phyloP scores from a whole-genome alignment of 2,797 vertebrate species.

The Tympanoctomys barrerae region DNA sequence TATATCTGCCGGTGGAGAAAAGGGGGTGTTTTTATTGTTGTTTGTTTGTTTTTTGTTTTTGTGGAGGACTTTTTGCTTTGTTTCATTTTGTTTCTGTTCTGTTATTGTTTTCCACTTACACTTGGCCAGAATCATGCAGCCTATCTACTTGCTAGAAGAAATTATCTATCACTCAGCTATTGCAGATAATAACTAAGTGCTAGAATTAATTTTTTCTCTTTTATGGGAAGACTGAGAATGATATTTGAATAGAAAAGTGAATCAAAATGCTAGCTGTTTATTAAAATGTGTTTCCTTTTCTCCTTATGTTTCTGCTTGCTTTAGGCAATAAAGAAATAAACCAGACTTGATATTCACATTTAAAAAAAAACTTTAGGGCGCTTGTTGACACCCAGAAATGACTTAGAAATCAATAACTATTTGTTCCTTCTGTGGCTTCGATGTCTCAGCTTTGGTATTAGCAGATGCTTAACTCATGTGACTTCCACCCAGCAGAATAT shows the following conservation, averaged over 20 bases:
- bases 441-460: slow-evolving; percentile 20
- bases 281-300: slow-evolving; percentile 13
- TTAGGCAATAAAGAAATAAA: slow-evolving; percentile 49
- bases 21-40: too few species aligned
- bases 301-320: not conserved
- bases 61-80: not conserved
- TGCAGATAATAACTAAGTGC: not conserved
- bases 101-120: not conserved
- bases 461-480: not conserved
- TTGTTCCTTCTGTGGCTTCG: slow-evolving; percentile 31
- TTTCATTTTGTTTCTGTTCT: not conserved
- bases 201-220: not conserved
- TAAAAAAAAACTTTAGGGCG: not conserved
- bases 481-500: not conserved
- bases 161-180: not conserved
- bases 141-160: not conserved
- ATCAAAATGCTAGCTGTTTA: slow-evolving; percentile 26
- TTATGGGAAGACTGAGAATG: not conserved
- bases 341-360: slow-evolving; percentile 16
- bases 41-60: too few species aligned
- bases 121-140: not conserved
- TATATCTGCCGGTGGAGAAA: too few species aligned
- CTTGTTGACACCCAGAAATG: not conserved
- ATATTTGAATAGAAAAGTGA: slow-evolving; percentile 12
- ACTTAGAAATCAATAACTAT: slow-evolving; percentile 6